Evolutionary conservation across 2,888 invertebrate genomes (phyloP), one percentile per base, ranked within the genome.

Genomic region (Epirrita christyi): DNA sequence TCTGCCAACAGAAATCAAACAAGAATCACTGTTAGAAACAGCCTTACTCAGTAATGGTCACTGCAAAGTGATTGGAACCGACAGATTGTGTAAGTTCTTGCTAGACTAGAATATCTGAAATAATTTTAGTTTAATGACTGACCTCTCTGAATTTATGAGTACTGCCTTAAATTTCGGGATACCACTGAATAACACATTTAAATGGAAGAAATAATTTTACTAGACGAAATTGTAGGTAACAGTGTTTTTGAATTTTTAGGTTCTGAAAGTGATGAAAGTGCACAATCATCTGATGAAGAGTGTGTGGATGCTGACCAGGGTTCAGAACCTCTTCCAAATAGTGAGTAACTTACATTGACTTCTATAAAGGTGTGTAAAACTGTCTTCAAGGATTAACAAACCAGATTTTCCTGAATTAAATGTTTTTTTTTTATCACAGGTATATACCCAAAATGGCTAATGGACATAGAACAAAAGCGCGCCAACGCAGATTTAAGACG

Each of bases 371-470:
- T 21, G 2, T 4, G 21, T 3, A 4, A 21, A 21, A 21, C 4
- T 2, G 21, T 21, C 21, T 4, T 21, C 21, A 21, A 21, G 4
- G 21, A 21, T 21, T 21, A 21, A 21, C 21, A 21, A 21, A 21
- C 21, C 7, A 2, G 32, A 32, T 37, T 6, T 37, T 37, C 10
- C 6, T 6, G 10, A 37, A 1, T 37, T 37, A 10, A 27, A 42
- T 10, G 1, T n/a, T 8, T 27, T 10, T 1, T 27, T 13, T 9
- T 14, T 44, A 53, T 59, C 51, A 32, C 58, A 86, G 88, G 75
- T 58, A 59, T 87, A 2, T 86, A 85, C 52, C 88, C 86, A 10
- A 78, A 85, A 72, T 88, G 86, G 87, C 56, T 88, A 8, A 78
- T 86, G 73, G 80, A 85, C 53, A 78, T 88, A 1, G 88, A 88